Conservation (phyloP, 1,140 invertebrate species). For the Eueides isabella region DNA sequence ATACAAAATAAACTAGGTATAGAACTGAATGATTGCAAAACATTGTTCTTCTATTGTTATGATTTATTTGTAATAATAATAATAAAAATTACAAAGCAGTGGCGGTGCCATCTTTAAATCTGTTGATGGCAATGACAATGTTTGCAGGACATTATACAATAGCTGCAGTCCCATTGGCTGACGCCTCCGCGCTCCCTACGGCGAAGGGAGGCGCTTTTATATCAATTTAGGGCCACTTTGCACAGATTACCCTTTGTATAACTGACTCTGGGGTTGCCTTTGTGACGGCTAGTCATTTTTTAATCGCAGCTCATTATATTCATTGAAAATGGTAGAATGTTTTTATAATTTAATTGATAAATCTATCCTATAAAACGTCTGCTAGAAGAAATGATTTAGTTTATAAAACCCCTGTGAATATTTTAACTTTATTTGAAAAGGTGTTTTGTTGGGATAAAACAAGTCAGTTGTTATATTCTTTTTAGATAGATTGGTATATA, state of each 20-base stretch:
- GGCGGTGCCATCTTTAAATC: constrained; percentile 75
- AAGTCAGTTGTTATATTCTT: neutral
- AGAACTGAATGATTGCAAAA: neutral
- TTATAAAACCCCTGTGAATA: neutral
- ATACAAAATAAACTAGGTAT: neutral
- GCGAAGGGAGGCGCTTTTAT: constrained; percentile 66
- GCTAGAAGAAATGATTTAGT: neutral
- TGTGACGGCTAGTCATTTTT: constrained; percentile 73
- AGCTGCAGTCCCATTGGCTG: constrained; percentile 55
- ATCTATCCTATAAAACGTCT: constrained; percentile 22
- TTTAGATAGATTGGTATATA: no score
- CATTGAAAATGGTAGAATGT: constrained; percentile 49
- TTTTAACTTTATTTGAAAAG: neutral
- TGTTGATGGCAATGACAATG: constrained; percentile 59
- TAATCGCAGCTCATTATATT: constrained; percentile 67
- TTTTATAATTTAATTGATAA: constrained; percentile 46
- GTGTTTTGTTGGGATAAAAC: constrained; percentile 9
- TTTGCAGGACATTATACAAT: constrained; percentile 50
- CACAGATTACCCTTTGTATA: constrained; percentile 68
- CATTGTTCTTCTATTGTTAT: neutral
- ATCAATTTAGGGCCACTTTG: constrained; percentile 73
- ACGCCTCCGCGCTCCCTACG: constrained; percentile 40
- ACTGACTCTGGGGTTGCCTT: constrained; percentile 70
- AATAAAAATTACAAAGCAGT: constrained; percentile 42
- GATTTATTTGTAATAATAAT: constrained; percentile 50